Conservation (phyloP, 2,113 vertebrate genomes). For the Laterallus jamaicensis region DNA sequence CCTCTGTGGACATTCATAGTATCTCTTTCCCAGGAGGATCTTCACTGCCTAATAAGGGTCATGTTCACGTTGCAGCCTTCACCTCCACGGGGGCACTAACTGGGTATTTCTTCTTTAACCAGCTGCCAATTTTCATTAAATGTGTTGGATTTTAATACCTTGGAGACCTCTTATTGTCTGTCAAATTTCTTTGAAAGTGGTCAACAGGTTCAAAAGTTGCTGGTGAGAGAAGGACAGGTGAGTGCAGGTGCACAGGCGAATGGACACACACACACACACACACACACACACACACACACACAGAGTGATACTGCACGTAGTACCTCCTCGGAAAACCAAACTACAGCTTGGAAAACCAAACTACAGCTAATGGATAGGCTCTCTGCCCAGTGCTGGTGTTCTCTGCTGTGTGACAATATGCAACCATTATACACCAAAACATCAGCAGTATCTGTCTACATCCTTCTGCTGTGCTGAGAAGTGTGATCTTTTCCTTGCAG, state of each 20-base stretch:
- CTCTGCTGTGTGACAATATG: not conserved
- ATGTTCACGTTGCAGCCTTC: not conserved
- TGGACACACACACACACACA: not conserved
- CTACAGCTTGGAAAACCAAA: not conserved
- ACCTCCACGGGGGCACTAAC: not conserved
- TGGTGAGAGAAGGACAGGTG: not conserved
- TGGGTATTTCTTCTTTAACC: not conserved
- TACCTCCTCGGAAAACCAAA: not conserved
- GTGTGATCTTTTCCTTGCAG: not conserved
- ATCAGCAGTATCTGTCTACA: not conserved
- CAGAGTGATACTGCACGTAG: not conserved
- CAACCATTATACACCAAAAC: not conserved
- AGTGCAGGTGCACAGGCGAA: not conserved
- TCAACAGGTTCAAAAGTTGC: constrained; percentile 28
- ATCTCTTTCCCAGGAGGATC: not conserved
- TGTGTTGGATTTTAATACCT: not conserved
- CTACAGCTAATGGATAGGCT: not conserved
- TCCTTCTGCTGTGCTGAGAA: not conserved
- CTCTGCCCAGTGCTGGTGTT: not conserved
- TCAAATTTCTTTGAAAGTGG: not conserved
- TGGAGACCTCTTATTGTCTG: not conserved
- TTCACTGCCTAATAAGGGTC: not conserved
- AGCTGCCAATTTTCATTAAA: constrained; percentile 23
- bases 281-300: not conserved
- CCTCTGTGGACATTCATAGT: not conserved